Evolutionary conservation across 2,888 invertebrate genomes (phyloP), one percentile per base, ranked within the genome.

Genomic region (Hemistola chrysoprasaria): DNA sequence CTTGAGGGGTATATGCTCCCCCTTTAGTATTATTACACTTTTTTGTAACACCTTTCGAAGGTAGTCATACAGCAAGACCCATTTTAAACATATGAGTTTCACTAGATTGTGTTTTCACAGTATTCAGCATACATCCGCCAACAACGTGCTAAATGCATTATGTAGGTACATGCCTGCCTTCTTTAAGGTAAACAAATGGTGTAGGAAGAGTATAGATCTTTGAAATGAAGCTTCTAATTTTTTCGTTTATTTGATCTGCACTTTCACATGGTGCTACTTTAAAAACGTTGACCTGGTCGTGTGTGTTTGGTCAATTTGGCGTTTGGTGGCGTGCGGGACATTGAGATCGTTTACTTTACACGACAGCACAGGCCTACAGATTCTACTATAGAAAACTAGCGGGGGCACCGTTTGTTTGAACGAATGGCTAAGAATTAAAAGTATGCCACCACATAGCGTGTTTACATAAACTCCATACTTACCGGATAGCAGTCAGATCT

Each of bases 261-360:
- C 85, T 85, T 86, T 86, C 85, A 75, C 84, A 66, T 73, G 71
- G 76, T 71, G 83, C 84, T 83, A 84, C 82, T 84, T 81, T 78
- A 77, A 78, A 85, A 80, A 71, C 81, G 78, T 79, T 82, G 81
- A 82, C 79, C 80, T 73, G 78, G 69, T 75, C 74, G 61, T 65
- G 59, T 72, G 65, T 74, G 73, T 74, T 79, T 74, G 71, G 76
- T 68, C 74, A 75, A 80, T 78, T 80, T 78, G 64, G 67, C 63
- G 65, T 66, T 62, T 60, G 62, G 64, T 67, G 63, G 62, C 45
- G 57, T 67, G 59, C 53, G 64, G 60, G 63, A 60, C 63, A 58
- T 53, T 40, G 52, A 16, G 16, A 2, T 16, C 16, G 32, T 42
- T 47, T 44, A 50, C 49, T 56, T 53, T 56, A 55, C 56, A 48